phyloP scores from a whole-genome alignment of 1,140 invertebrate genomes.

The Sogatella furcifera region DNA sequence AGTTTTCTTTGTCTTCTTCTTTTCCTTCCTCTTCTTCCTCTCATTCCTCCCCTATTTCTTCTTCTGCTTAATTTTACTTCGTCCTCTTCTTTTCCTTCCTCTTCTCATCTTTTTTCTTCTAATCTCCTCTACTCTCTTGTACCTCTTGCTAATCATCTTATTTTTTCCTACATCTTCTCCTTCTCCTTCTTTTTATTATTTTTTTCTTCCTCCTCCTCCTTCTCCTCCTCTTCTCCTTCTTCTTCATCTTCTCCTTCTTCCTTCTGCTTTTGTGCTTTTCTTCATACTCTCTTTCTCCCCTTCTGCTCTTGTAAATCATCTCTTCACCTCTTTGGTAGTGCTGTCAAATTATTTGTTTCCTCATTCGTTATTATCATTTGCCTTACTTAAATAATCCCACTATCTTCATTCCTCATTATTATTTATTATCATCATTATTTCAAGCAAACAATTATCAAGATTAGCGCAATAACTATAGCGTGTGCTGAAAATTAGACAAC shows the following conservation, averaged over 20 bases:
- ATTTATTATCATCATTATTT: too few species aligned
- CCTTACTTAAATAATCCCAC: too few species aligned
- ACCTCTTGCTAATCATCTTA: too few species aligned
- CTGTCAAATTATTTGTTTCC: too few species aligned
- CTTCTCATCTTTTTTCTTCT: neutral
- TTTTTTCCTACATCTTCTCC: neutral
- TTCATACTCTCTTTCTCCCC: neutral
- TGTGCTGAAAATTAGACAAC: too few species aligned
- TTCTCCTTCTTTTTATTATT: neutral
- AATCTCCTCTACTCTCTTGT: too few species aligned
- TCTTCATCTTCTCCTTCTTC: neutral
- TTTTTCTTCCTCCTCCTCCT: neutral
- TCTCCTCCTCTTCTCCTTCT: neutral
- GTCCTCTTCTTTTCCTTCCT: neutral
- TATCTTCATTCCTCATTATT: neutral
- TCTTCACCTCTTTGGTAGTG: neutral
- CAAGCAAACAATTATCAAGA: too few species aligned
- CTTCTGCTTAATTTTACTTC: neutral
- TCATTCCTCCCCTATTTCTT: neutral
- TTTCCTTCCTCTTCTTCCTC: neutral
- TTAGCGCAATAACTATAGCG: too few species aligned
- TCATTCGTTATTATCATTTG: too few species aligned
- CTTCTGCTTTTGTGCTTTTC: neutral
- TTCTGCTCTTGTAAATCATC: neutral
- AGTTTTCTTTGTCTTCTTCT: neutral